Evolutionary conservation across 1,140 invertebrate species (phyloP).

Genomic region (Drosophila leontia): DNA sequence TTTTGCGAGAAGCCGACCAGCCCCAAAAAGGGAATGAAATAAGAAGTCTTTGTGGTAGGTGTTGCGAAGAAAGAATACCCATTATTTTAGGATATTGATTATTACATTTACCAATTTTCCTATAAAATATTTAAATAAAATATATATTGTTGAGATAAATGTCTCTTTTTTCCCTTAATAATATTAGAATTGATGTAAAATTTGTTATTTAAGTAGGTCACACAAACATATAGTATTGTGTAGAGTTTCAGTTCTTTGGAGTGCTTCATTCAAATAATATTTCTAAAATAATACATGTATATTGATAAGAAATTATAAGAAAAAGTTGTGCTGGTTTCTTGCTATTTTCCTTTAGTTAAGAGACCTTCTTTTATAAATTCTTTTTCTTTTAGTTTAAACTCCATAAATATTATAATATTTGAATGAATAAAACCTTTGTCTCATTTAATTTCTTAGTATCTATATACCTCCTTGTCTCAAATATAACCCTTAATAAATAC

Average conservation of each 20-base stretch:
- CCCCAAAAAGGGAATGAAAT: slow-evolving; percentile 19
- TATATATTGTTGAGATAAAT: neutral
- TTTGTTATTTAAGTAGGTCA: fast-evolving
- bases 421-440: neutral
- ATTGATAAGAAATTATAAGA: neutral
- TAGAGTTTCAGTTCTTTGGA: neutral
- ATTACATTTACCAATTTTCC: no score
- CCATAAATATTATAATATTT: neutral
- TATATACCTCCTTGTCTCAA: neutral
- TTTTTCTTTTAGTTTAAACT: no score
- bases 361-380: no score
- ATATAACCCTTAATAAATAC: slow-evolving; percentile 2
- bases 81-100: neutral
- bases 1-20: slow-evolving; percentile 24
- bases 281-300: neutral
- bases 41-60: neutral
- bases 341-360: no score
- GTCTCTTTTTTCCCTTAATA: no score
- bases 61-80: neutral
- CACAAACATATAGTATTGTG: neutral
- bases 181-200: neutral
- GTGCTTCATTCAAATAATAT: neutral
- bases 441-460: neutral
- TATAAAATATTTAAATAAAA: no score
- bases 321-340: neutral